phyloP scores from a whole-genome alignment of 2,888 invertebrate genomes.

The Papilio elwesi region DNA sequence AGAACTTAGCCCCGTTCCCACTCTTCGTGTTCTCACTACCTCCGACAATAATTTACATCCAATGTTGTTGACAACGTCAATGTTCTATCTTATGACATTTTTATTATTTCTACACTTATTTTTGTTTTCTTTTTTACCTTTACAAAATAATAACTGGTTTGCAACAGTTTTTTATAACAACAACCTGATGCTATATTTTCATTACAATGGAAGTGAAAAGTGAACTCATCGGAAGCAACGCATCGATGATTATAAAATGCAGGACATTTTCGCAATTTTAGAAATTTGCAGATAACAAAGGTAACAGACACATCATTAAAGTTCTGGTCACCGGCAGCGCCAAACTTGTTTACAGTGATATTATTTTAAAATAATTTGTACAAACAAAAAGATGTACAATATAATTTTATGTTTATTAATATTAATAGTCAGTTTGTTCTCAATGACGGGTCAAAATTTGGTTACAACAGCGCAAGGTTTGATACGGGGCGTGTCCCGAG shows the following conservation, averaged over 20 bases:
- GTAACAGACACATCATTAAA: conserved; percentile 9
- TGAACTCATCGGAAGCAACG: conserved; percentile 39
- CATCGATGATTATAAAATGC: conserved; percentile 26
- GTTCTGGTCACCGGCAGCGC: background rate
- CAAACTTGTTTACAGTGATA: background rate
- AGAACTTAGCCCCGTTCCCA: no score
- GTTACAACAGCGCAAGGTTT: conserved; percentile 66
- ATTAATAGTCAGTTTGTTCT: conserved; percentile 20
- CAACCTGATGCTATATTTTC: conserved; percentile 14
- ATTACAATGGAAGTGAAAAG: conserved; percentile 37
- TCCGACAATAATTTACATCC: no score
- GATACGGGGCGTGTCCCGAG: conserved; percentile 57
- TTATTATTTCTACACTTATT: no score
- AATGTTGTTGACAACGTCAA: no score
- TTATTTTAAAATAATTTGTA: background rate
- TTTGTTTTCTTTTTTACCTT: no score
- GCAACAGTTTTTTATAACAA: background rate
- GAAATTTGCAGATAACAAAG: background rate
- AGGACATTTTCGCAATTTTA: conserved; percentile 3
- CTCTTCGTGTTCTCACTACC: no score
- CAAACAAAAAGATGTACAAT: conserved; percentile 13
- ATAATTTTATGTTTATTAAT: background rate
- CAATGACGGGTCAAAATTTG: conserved; percentile 51
- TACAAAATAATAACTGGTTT: no score
- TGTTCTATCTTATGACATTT: no score